Evolutionary conservation across 1,140 invertebrate species (phyloP), one percentile per base, ranked within the genome.

Genomic region (Lasioglossum albipes): DNA sequence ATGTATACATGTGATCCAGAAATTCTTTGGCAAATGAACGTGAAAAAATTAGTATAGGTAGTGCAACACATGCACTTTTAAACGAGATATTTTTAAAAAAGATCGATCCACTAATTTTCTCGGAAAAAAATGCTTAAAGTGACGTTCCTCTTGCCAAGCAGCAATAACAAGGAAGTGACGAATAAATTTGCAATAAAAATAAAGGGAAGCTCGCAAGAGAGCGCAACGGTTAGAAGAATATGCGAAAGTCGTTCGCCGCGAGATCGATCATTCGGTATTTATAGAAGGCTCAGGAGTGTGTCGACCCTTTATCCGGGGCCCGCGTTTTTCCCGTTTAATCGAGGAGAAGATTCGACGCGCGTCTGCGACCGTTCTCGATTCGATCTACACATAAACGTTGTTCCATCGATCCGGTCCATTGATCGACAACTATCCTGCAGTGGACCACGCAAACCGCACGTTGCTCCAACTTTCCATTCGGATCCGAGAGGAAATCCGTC

Each of bases 241-340:
- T 20, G 10, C 57, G 31, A 20, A 65, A 64, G 7, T 36, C 6
- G 16, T 49, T 70, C 31, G 42, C 22, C 41, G 65, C n/a, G 52
- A 27, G 42, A 71, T 71, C 54, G 42, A 52, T 78, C 41, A 36
- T 13, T 62, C 16, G 42, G 16, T 74, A 20, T 67, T 79, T 74
- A 74, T 73, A 74, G 66, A 59, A 61, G 66, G 4, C 13, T 12
- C 42, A 7, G 22, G 7, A 20, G 59, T 52, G 45, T 61, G 31
- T 52, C 68, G 57, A 71, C 45, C 42, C 42, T 77, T 77, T 62
- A 62, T 62, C 41, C 69, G 41, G 10, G 9, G 45, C n/a, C 16
- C 41, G 22, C 61, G 72, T 64, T 18, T 41, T 65, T 64, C n/a
- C 68, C 68, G 42, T 70, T 78, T 64, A 52, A 78, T 71, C 59